Evolutionary conservation across 2,797 vertebrate species (phyloP), one percentile per base, ranked within the genome.

Genomic region (Saguinus oedipus): DNA sequence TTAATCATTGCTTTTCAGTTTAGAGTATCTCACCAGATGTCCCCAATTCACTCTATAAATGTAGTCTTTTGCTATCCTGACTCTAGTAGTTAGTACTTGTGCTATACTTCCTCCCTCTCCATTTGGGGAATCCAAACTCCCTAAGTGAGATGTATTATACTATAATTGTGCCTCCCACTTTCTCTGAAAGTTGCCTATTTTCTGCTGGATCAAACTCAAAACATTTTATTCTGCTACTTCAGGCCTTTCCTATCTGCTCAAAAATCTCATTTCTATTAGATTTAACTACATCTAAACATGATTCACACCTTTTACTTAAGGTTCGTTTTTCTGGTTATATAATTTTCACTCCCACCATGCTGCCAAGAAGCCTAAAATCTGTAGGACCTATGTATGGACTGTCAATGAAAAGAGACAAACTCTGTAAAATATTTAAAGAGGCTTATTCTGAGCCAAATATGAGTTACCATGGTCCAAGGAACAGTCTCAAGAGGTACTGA

Each of bases 221-320:
- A 33, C 57, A 2, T 19, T 57, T 30, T 14, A 30, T 50, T 19
- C 4, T 57, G 19, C 19, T 27, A 4, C 2, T 7, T 13, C 14
- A 30, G 9, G 6, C 1, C 11, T 44, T 79, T 8, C 0, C 1
- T 8, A 4, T 24, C 14, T 1, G 26, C 44, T 3, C 14, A 0
- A n/a, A 39, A 81, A 59, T 33, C 42, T 61, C 14, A 11, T n/a
- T 33, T 59, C 12, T 7, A 1, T 33, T 36, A 14, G 39, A 59
- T 50, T n/a, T 68, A 19, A 27, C 57, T 46, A 5, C 3, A 17
- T 46, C 30, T 46, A 30, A 6, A 53, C 27, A 11, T 1, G 7
- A 39, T 9, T 33, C 33, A 15, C 33, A 26, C 19, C 27, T 53
- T 19, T 50, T 4, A 22, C 3, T 91, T 27, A 4, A 20, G 10